Evolutionary conservation across 1,140 invertebrate genomes (phyloP), one percentile per base, ranked within the genome.

Genomic region (Psix sp.): DNA sequence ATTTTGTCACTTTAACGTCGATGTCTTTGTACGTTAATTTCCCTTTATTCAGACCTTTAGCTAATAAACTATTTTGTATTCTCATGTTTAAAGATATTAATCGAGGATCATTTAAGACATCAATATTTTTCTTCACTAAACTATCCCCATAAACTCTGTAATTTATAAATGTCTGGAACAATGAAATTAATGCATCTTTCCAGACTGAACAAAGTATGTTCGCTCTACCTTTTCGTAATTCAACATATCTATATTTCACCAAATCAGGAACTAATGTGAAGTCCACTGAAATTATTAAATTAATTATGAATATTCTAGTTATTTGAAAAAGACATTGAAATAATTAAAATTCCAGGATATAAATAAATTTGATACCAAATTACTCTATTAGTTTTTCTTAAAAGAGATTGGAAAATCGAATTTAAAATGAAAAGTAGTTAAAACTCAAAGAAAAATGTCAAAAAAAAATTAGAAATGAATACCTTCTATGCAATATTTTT

Each of bases 201-300:
- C 90, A 91, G 79, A 87, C 84, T n/a, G 84, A 87, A 77, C 90
- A 91, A 5, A 87, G 80, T 66, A 91, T 78, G 11, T 71, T 71
- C 7, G 85, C 88, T 38, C 84, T 70, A 2, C 90, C 90, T 73
- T 87, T 77, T 42, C 57, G 71, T 35, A 91, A 52, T 63, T 88
- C 79, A 7, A 91, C 84, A 80, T 88, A 63, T 68, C 88, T 85
- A 26, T 65, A 74, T 40, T 85, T 82, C 11, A 91, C 74, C 52
- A 91, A 81, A 42, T 87, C 72, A 15, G 88, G 82, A 52, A 90
- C 87, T 51, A 88, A 71, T 40, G 81, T 83, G 77, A 90, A 91
- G 65, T 86, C 79, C 11, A 91, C 80, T 84, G 42, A 78, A 86
- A 82, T 43, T 9, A 45, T n/a, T n/a, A 45, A 10, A 18, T 7